Evolutionary conservation across 1,140 invertebrate species (phyloP), one percentile per base, ranked within the genome.

Genomic region (Drosophila melanica): DNA sequence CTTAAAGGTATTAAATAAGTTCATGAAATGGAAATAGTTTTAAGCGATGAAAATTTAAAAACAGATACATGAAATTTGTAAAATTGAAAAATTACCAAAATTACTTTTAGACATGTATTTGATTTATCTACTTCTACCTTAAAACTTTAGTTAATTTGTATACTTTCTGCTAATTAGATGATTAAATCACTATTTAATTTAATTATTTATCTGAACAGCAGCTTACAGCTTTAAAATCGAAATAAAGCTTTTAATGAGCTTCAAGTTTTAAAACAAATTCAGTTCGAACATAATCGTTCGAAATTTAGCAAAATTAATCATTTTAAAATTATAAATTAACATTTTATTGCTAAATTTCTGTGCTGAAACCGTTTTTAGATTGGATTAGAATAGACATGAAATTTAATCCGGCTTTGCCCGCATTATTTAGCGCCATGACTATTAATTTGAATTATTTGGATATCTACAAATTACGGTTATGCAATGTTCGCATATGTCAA

Each of bases 381-480:
- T 20, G 33, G 33, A 55, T 55, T 39, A 41, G 18, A 12, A 10
- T 55, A 44, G 42, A 41, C 48, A 39, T 39, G 20, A 48, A 55
- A 45, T 41, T 45, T 48, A 50, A 66, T 57, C 27, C 11, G 37
- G 35, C 65, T 42, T 69, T 57, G 33, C 18, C 44, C 63, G 39
- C 41, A 59, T 72, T 68, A 73, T 42, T 48, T 37, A 58, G 16
- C 37, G 54, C 20, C 53, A 59, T 51, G 69, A 53, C 65, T 59
- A 66, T 59, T 59, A 59, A 74, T 74, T 57, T 58, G 58, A 57
- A 69, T 74, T 64, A 75, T 75, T 48, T 55, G 66, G 45, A 58
- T 51, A 50, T 55, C 63, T 60, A 73, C 75, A 78, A 68, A 48
- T 82, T 71, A 65, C 60, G 62, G 41, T 47, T 57, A 62, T 59